Conservation (phyloP, 2,888 invertebrate genomes). For the Eilema griseolum region DNA sequence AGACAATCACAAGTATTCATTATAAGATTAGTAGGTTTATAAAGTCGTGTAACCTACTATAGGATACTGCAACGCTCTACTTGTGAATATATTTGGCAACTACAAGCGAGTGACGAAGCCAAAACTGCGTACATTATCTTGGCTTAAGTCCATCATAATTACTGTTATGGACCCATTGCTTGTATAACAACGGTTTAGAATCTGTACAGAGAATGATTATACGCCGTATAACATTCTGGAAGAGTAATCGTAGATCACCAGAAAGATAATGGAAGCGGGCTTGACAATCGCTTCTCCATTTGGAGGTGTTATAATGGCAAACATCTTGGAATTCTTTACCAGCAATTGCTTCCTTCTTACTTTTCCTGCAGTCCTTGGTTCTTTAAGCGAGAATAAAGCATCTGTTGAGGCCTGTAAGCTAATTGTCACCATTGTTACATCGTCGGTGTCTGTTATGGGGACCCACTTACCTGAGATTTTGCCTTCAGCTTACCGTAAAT, state of each 20-base stretch:
- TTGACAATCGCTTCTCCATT: too few species aligned
- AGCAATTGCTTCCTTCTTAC: too few species aligned
- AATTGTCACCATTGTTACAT: too few species aligned
- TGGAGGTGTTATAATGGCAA: too few species aligned
- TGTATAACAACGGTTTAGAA: constrained; percentile 36
- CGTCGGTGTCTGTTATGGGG: too few species aligned
- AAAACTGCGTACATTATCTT: constrained; percentile 67
- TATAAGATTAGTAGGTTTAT: not conserved
- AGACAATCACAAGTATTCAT: not conserved
- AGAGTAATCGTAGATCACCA: not conserved
- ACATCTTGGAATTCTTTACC: too few species aligned
- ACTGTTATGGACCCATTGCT: constrained; percentile 47
- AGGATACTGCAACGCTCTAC: constrained; percentile 26
- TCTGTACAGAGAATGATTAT: not conserved
- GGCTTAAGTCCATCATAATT: constrained; percentile 66
- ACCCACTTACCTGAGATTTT: too few species aligned
- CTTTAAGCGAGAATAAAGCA: too few species aligned
- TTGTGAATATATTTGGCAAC: constrained; percentile 56
- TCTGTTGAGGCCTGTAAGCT: too few species aligned
- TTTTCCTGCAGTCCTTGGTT: too few species aligned
- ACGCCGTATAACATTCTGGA: not conserved
- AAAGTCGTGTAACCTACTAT: not conserved
- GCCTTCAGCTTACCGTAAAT: too few species aligned
- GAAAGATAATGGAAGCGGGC: too few species aligned
- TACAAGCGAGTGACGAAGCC: constrained; percentile 57